Percentiles rank a stretch among this genome's conserved stretches.
These are phyloP conservation scores for fruit fly (Drosophila melanogaster) DNA, from an alignment of 1,140 invertebrate species.

Conservation along the genomic window Release_6_plus_ISO1_MT NT_033779.5:14926501-14927000, in stretches of 20 bases:
- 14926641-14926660: not conserved
- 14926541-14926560: constrained; percentile 8
- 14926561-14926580: constrained; percentile 1
- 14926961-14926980: not conserved
- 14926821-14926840: not conserved
- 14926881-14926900: constrained; percentile 98
- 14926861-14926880: constrained; percentile 97
- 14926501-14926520: not conserved
- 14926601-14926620: constrained; percentile 26
- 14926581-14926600: constrained; percentile 15
- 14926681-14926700: not conserved
- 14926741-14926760: constrained; percentile 7
- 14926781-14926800: not conserved
- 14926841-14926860: constrained; percentile 88
- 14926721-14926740: constrained; percentile 18
- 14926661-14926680: not conserved
- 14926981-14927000: not conserved
- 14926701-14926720: constrained; percentile 12
- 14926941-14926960: constrained; percentile 4
- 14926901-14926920: constrained; percentile 99
- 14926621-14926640: constrained; percentile 37
- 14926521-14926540: not conserved
- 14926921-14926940: constrained; percentile 94
- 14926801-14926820: not conserved
- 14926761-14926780: constrained; percentile 16